Percentiles rank a stretch among this genome's conserved stretches.
These are phyloP conservation scores for Conus betulinus DNA, from an alignment of 1,140 invertebrate genomes.

Conservation along the genomic window DNA sequence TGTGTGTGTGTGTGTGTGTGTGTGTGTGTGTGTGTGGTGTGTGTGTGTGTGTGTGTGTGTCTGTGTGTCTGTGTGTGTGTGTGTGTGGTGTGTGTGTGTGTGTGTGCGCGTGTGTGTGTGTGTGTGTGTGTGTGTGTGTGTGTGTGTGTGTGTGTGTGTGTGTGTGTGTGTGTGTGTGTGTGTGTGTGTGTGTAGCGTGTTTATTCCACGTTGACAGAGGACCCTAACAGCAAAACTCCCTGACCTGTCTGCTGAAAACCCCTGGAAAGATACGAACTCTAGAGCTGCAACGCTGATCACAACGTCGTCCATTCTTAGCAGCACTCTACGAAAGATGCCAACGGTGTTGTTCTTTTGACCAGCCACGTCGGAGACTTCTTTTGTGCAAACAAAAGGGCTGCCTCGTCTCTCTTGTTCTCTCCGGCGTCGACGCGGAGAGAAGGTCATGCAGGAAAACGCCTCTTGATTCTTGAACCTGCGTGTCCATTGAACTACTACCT, in stretches of 20 bases:
- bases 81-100: background rate
- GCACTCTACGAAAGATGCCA: too few relatives aligned
- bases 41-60: background rate
- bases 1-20: conserved; percentile 12
- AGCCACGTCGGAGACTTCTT: too few relatives aligned
- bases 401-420: too few relatives aligned
- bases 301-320: too few relatives aligned
- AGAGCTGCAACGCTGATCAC: background rate
- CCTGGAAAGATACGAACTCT: background rate
- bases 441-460: too few relatives aligned
- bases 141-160: background rate
- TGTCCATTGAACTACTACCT: too few relatives aligned
- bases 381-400: too few relatives aligned
- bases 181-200: background rate
- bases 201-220: too few relatives aligned
- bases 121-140: background rate
- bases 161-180: background rate
- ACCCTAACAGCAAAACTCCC: too few relatives aligned
- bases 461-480: too few relatives aligned
- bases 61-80: background rate
- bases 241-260: background rate
- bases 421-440: too few relatives aligned
- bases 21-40: background rate
- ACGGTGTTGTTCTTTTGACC: too few relatives aligned
- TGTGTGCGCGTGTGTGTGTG: background rate